Base-by-base conservation (phyloP, 2,113 vertebrate species). In the Symphodus melops region DNA sequence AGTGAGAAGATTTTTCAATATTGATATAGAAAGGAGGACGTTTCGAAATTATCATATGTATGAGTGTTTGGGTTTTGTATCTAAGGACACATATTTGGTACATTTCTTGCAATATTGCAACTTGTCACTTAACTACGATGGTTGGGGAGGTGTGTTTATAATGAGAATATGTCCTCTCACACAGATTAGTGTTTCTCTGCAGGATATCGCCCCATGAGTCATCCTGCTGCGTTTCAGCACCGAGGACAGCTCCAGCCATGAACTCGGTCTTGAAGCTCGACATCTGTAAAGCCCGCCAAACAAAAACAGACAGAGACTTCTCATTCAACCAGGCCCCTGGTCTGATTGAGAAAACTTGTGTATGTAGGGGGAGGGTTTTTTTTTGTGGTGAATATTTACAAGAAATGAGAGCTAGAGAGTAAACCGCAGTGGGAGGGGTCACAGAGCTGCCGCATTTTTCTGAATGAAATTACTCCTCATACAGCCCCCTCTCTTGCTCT, bases 401-500 rank as follows among this genome's bases (percentile, higher is more conserved):
- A 84, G 75, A 87, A 92, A 68, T 25, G 42, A 70, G 54, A 61
- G 8, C 63, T 17, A 48, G 53, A 42, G 68, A 69, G 66, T 84
- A 79, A 90, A 86, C 94, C 93, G 94, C 94, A 95, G 88, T 95
- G 94, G 94, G 94, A 88, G 93, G 92, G 89, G 91, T 90, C 9
- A 75, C 9, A n/a, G 72, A 78, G 90, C 87, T 95, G 94, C 94
- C 92, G 94, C 86, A 94, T 95, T 94, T 95, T 95, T 95, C 91
- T 95, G 94, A 95, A 95, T 95, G 94, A 94, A 95, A 94, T 92
- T 90, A 94, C 92, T 87, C 86, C 90, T 68, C 33, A 12, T n/a
- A 41, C 69, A 53, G 2, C 19, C 36, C 75, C 52, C 65, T 54
- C 21, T 68, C 55, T 36, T 61, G 28, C 42, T 49, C 64, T 46